Base-by-base conservation (phyloP, 2,797 vertebrate species). In the Allochrocebus solatus region DNA sequence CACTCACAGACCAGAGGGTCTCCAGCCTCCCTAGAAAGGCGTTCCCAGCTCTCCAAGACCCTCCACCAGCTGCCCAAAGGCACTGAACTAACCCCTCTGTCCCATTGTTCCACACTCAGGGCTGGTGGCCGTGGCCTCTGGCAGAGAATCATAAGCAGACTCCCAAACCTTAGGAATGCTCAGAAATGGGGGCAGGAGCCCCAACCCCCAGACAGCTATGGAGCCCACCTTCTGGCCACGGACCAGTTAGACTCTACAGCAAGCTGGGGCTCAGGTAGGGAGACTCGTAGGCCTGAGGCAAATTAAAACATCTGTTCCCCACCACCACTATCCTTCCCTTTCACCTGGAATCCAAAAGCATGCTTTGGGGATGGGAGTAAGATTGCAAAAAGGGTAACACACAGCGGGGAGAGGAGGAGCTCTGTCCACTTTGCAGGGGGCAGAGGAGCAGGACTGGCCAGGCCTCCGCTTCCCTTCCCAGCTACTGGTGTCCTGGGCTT, bases 1-100 rank as follows among this genome's bases (percentile, higher is more conserved):
- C 59, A 64, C 48, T 61, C 70, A 36, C 14, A 67, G 53, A 21
- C 43, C 43, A 26, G 21, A 82, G 36, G 24, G 41, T 39, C 88
- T 89, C 43, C 70, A 43, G 8, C 59, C 70, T 86, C n/a, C 16
- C 17, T 26, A 67, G 87, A n/a, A 85, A 94, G 57, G 83, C 2
- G n/a, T 70, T 86, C 53, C 91, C 43, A 39, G 28, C 19, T 81
- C 55, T 39, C 64, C 14, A 64, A 80, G 36, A 12, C 33, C 48
- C 5, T n/a, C 10, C 3, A 8, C 14, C 1, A 4, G 19, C 5
- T 3, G 1, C 46, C 26, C 74, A 46, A 95, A 90, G 64, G 39
- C 43, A 33, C 55, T 9, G n/a, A 76, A 76, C 50, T 12, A 46
- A 43, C 10, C 46, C 78, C 36, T 36, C 24, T 26, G 14, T 39